Percentiles rank a stretch among this genome's conserved stretches.
These are phyloP conservation scores for Malacoctenus gilli DNA, from an alignment of 2,797 vertebrate genomes.

Conservation along the genomic window DNA sequence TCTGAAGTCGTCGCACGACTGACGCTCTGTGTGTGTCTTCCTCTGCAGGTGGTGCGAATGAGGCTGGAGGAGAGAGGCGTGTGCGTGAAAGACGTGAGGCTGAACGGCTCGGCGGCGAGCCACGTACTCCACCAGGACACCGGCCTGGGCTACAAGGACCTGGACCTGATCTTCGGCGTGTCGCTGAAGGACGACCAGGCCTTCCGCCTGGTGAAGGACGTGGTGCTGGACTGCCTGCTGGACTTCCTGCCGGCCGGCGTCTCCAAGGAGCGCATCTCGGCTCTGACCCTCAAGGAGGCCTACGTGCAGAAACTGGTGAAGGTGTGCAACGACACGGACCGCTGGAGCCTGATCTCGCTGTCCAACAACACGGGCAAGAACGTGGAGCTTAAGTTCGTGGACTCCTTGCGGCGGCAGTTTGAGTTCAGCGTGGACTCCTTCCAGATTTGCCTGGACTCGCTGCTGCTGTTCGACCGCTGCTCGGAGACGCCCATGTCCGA, in stretches of 20 bases:
- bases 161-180: conserved; percentile 93
- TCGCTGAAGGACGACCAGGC: conserved; percentile 86
- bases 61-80: conserved; percentile 90
- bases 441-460: conserved; percentile 94
- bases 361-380: conserved; percentile 98
- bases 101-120: conserved; percentile 94
- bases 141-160: conserved; percentile 93
- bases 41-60: conserved; percentile 88
- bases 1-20: conserved; percentile 6
- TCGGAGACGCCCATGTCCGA: conserved; percentile 92
- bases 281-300: conserved; percentile 92
- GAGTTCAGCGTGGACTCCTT: conserved; percentile 98
- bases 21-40: conserved; percentile 24
- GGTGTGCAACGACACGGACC: conserved; percentile 93
- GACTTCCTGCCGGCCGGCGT: conserved; percentile 92
- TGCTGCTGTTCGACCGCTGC: conserved; percentile 92
- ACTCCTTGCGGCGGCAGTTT: conserved; percentile 92
- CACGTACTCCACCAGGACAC: conserved; percentile 93
- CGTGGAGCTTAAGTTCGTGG: conserved; percentile 96
- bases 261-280: conserved; percentile 90
- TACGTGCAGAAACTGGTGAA: conserved; percentile 98
- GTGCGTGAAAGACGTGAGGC: conserved; percentile 84
- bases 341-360: conserved; percentile 97
- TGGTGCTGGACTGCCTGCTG: conserved; percentile 93
- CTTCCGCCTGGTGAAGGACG: conserved; percentile 92